Evolutionary conservation across 2,797 vertebrate genomes (phyloP).

Genomic region (Cirrhinus mrigala): DNA sequence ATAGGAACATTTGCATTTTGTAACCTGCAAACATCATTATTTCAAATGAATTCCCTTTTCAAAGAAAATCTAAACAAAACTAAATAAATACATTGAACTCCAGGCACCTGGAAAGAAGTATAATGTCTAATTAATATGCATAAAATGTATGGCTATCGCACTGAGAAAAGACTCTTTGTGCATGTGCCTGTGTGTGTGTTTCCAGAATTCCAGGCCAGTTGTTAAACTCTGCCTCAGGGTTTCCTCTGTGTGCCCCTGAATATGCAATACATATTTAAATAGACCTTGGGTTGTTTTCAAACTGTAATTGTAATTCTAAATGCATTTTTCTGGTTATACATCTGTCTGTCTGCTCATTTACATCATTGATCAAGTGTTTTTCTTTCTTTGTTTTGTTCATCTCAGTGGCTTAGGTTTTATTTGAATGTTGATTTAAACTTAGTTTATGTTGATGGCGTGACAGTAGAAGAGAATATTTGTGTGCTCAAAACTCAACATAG

Average conservation of each 20-base stretch:
- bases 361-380: not conserved
- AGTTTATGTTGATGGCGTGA: not conserved
- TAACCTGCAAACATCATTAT: constrained; percentile 15
- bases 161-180: constrained; percentile 4
- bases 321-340: constrained; percentile 19
- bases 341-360: constrained; percentile 32
- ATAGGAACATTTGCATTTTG: constrained; percentile 2
- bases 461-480: not conserved
- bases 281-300: constrained; percentile 47
- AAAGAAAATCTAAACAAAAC: not conserved
- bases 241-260: constrained; percentile 41
- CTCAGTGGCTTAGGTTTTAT: not conserved
- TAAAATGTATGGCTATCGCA: constrained; percentile 18
- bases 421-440: not conserved
- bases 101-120: not conserved
- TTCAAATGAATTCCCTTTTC: constrained; percentile 4
- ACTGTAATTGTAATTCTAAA: constrained; percentile 39
- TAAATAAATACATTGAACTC: not conserved
- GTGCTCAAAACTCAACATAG: not conserved
- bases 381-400: not conserved
- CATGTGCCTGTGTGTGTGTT: constrained; percentile 1
- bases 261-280: constrained; percentile 45
- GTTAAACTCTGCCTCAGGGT: constrained; percentile 41
- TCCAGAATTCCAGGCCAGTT: constrained; percentile 23
- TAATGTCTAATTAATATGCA: constrained; percentile 26